Evolutionary conservation across 1,140 invertebrate species (phyloP), one percentile per base, ranked within the genome.

Genomic region (Chelonus insularis): DNA sequence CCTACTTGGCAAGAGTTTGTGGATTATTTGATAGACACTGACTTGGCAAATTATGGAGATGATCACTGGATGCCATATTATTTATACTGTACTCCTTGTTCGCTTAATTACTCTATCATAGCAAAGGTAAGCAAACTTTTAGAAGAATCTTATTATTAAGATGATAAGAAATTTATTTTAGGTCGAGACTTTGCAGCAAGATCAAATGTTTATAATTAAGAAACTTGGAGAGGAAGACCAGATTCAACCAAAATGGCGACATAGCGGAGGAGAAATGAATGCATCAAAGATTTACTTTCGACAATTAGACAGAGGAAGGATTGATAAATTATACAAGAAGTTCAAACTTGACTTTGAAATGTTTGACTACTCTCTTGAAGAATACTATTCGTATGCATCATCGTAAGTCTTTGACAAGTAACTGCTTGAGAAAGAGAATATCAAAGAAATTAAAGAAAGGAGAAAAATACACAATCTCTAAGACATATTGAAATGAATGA

Each of bases 1-100:
- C 84, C 84, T 1, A 86, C 81, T 0, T 89, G 88, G 69, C 59
- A 70, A 5, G 87, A 89, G 70, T 89, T 88, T 71, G 82, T 87
- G 2, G 65, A 71, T 37, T 77, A 77, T 32, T 20, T 77, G 21
- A 73, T 76, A 29, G 23, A 78, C n/a, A 73, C 70, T 2, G 75
- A 82, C 60, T 59, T 82, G 7, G 68, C 67, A 0, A 75, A 43
- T 43, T 79, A 80, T 47, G 69, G 67, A 41, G 86, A 84, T 59
- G 82, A 84, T 65, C 82, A 84, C 60, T 84, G 82, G 82, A 74
- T 73, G 62, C 82, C 82, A 0, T 80, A 81, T 63, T 79, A 78
- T 63, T 60, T 79, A 3, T 76, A 76, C 58, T 83, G 83, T 57
- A 72, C 77, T 0, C 80, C 82, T 4, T 84, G 82, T 50, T 56